Evolutionary conservation across 2,797 vertebrate genomes (phyloP).

Genomic region (Cebuella pygmaea): DNA sequence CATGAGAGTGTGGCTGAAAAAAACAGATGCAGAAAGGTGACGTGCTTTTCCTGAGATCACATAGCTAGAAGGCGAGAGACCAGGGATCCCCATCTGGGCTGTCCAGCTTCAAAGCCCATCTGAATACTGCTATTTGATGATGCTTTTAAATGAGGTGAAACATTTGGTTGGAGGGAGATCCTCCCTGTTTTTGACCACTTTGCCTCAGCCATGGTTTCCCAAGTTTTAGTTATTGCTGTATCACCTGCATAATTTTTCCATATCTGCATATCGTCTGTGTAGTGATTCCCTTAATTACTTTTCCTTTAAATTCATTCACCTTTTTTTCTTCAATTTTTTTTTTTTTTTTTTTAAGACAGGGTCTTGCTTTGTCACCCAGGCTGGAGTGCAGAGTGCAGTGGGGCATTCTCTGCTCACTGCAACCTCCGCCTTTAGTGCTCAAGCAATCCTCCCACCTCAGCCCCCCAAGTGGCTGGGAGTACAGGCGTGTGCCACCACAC

Average conservation of each 20-base stretch:
- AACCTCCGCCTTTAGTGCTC: not conserved
- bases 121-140: not conserved
- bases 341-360: not conserved
- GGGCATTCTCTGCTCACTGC: not conserved
- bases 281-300: not conserved
- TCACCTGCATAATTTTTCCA: not conserved
- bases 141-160: not conserved
- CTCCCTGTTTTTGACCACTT: not conserved
- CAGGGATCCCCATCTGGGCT: not conserved
- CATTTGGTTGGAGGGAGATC: not conserved
- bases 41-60: not conserved
- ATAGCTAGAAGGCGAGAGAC: too few relatives aligned
- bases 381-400: not conserved
- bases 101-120: not conserved
- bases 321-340: not conserved
- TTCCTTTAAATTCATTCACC: not conserved
- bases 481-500: fast-evolving
- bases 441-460: not conserved
- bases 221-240: not conserved
- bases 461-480: not conserved
- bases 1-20: not conserved
- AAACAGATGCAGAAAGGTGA: not conserved
- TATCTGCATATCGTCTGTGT: not conserved
- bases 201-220: not conserved
- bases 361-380: not conserved